phyloP scores from a whole-genome alignment of 2,888 invertebrate species.

The Tanytarsus gracilentus region DNA sequence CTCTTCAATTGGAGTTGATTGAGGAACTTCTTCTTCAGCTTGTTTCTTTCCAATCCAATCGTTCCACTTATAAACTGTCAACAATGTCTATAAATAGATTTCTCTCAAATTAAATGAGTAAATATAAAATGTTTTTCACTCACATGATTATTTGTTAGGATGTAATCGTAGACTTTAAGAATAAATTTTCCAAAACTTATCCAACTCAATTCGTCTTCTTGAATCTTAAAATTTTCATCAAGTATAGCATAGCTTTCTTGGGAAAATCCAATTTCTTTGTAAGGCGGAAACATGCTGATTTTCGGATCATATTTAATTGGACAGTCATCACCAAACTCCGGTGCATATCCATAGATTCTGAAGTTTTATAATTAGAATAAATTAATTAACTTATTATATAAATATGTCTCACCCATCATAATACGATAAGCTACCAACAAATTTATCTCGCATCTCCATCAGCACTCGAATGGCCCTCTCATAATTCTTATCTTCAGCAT shows the following conservation, averaged over 20 bases:
- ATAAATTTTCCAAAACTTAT: conserved; percentile 56
- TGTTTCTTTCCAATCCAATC: conserved; percentile 38
- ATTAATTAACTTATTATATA: neutral
- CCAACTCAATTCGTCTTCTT: conserved; percentile 50
- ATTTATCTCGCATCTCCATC: conserved; percentile 33
- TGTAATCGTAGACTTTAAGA: conserved; percentile 54
- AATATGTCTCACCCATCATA: conserved; percentile 32
- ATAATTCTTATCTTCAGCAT: conserved; percentile 34
- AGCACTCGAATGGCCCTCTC: conserved; percentile 35
- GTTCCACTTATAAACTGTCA: conserved; percentile 40
- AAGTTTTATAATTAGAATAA: neutral
- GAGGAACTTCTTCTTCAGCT: conserved; percentile 30
- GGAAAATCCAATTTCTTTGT: conserved; percentile 30
- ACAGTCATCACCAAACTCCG: conserved; percentile 6
- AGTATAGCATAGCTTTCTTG: conserved; percentile 22
- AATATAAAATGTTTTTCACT: conserved; percentile 29
- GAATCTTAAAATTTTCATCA: conserved; percentile 34
- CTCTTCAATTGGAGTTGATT: conserved; percentile 29
- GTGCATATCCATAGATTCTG: conserved; percentile 3
- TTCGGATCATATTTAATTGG: conserved; percentile 11
- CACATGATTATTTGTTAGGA: conserved; percentile 50
- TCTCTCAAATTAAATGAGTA: neutral
- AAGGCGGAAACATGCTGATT: conserved; percentile 33
- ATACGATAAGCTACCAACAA: conserved; percentile 22
- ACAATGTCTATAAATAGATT: conserved; percentile 34